A percentile compares a stretch with the other conserved stretches of the same genome.
Conservation (phyloP, 2,113 vertebrate species). For the Oryzias javanicus region DNA sequence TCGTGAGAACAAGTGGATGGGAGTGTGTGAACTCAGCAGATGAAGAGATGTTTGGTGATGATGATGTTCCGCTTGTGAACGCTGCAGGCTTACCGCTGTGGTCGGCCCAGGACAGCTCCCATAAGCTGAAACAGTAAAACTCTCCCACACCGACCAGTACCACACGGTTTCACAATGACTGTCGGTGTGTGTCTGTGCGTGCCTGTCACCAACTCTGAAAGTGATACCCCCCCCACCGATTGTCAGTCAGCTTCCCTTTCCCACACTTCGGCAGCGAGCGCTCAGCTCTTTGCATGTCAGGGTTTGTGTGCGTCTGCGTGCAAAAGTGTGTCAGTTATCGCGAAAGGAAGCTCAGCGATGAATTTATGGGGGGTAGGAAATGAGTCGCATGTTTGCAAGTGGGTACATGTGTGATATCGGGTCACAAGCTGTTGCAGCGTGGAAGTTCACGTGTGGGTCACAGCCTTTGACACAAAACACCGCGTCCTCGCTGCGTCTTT, state of each 20-base stretch:
- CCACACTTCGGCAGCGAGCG: constrained; percentile 39
- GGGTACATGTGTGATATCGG: constrained; percentile 7
- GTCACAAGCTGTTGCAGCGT: constrained; percentile 36
- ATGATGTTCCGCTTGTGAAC: constrained; percentile 47
- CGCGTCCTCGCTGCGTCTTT: constrained; percentile 29
- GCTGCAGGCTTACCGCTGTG: constrained; percentile 44
- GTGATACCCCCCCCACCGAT: constrained; percentile 22
- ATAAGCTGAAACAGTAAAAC: constrained; percentile 60
- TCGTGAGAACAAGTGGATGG: constrained; percentile 43
- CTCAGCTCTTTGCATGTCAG: constrained; percentile 24
- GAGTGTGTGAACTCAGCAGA: constrained; percentile 43
- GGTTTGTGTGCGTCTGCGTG: constrained; percentile 9
- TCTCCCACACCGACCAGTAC: constrained; percentile 38
- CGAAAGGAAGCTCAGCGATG: constrained; percentile 8
- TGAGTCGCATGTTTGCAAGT: neutral
- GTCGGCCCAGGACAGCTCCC: constrained; percentile 25
- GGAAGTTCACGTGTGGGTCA: constrained; percentile 59
- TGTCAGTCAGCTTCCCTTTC: constrained; percentile 47
- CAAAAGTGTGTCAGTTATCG: neutral
- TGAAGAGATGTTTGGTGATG: constrained; percentile 46
- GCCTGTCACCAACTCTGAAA: constrained; percentile 21
- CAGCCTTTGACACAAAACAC: constrained; percentile 30
- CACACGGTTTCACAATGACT: constrained; percentile 61
- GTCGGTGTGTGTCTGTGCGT: constrained; percentile 23
- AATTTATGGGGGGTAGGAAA: constrained; percentile 13